phyloP scores from a whole-genome alignment of 2,888 invertebrate genomes.

The Orchesella flavescens region DNA sequence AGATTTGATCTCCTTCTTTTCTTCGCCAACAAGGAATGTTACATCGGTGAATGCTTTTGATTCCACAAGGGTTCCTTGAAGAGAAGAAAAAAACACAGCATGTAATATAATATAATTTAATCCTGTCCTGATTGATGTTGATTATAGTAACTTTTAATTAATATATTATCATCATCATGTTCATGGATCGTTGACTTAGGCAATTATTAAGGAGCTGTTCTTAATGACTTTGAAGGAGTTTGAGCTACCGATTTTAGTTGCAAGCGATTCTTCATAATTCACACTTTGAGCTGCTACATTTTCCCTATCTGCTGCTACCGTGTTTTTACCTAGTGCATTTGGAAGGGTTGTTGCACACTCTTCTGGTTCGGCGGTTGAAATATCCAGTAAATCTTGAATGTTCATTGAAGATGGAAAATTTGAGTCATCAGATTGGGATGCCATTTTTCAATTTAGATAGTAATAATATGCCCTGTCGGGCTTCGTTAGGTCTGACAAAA shows the following conservation, averaged over 20 bases:
- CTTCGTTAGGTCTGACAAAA: neutral
- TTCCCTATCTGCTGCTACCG: neutral
- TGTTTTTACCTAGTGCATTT: neutral
- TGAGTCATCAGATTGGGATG: conserved; percentile 34
- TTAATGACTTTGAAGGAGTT: no score
- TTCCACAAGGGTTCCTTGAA: conserved; percentile 37
- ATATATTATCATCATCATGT: no score
- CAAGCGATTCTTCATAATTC: conserved; percentile 43
- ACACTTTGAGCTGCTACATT: neutral
- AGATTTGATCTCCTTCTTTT: conserved; percentile 41
- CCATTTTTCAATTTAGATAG: neutral
- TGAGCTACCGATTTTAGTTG: conserved; percentile 55
- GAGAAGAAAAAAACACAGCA: neutral
- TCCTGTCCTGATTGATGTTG: no score
- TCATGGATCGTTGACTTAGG: neutral
- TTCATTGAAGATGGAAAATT: conserved; percentile 55
- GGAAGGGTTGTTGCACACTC: conserved; percentile 35
- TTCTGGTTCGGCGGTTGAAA: conserved; percentile 37
- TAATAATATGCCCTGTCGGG: neutral
- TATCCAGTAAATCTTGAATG: conserved; percentile 46
- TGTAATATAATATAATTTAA: no score
- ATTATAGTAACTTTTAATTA: no score
- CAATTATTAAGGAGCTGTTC: conserved; percentile 23
- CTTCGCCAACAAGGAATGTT: conserved; percentile 59
- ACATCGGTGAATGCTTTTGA: conserved; percentile 57